Percentiles rank a stretch among this genome's conserved stretches.
These are phyloP conservation scores for Cartodere bifasciata DNA, from an alignment of 2,888 invertebrate genomes.

Conservation along the genomic window DNA sequence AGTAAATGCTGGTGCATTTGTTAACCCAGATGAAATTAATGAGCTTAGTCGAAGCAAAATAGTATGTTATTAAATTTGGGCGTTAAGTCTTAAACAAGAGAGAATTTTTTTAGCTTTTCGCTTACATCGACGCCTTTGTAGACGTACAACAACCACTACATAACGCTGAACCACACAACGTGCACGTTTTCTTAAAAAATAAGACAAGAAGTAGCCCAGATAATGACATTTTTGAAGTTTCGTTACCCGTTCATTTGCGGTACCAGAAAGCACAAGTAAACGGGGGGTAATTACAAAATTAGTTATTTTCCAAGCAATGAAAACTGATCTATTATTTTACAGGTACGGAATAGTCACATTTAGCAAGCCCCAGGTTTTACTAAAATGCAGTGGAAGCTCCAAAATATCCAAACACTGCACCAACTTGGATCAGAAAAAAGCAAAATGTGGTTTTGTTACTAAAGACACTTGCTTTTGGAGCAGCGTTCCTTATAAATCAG, in stretches of 20 bases:
- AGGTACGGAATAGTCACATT: slow-evolving; percentile 30
- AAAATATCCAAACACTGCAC: too few species aligned
- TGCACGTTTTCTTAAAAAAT: slow-evolving; percentile 29
- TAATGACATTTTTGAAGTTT: too few species aligned
- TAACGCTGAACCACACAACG: slow-evolving; percentile 28
- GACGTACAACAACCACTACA: slow-evolving; percentile 34
- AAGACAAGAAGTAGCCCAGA: slow-evolving; percentile 25
- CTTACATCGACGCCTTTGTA: slow-evolving; percentile 29
- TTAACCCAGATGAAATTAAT: slow-evolving; percentile 35
- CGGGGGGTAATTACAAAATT: slow-evolving; percentile 29
- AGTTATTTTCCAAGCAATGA: not conserved
- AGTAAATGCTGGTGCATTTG: slow-evolving; percentile 32
- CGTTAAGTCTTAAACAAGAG: not conserved
- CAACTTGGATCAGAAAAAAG: too few species aligned
- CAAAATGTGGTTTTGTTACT: slow-evolving; percentile 28
- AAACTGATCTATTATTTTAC: slow-evolving; percentile 10
- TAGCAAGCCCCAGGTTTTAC: slow-evolving; percentile 28
- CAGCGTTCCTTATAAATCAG: slow-evolving; percentile 34
- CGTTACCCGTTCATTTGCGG: slow-evolving; percentile 37
- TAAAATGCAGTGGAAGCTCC: too few species aligned
- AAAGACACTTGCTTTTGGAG: slow-evolving; percentile 31
- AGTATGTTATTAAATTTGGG: slow-evolving; percentile 3
- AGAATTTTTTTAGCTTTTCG: slow-evolving; percentile 23
- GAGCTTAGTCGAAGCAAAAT: slow-evolving; percentile 26
- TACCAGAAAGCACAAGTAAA: slow-evolving; percentile 37